These are phyloP conservation scores for Campylomormyrus numenius DNA, from an alignment of 2,113 vertebrate species.

Conservation along the genomic window DNA sequence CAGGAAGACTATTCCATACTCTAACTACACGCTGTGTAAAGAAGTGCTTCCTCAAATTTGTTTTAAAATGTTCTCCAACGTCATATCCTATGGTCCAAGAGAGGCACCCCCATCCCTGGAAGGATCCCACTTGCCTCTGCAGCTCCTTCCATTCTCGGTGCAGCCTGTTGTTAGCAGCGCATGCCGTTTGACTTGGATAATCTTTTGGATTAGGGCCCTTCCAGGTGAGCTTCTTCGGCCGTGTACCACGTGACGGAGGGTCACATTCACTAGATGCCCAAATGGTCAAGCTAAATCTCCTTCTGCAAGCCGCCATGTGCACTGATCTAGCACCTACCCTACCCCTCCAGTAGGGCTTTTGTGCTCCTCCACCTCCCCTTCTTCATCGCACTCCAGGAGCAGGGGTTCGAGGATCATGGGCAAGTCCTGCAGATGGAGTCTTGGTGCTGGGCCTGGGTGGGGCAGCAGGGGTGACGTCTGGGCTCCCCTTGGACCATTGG, in stretches of 20 bases:
- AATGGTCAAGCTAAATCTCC: background rate
- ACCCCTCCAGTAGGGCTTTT: background rate
- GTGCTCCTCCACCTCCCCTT: background rate
- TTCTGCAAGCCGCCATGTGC: background rate
- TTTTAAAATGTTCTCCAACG: too few species aligned
- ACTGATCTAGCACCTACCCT: background rate
- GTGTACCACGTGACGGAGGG: background rate
- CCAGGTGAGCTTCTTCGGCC: background rate
- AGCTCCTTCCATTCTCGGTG: background rate
- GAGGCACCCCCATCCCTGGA: background rate
- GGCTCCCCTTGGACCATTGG: background rate
- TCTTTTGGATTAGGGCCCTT: background rate
- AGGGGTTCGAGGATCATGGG: background rate
- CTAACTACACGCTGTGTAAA: too few species aligned
- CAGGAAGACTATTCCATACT: too few species aligned
- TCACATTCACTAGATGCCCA: background rate
- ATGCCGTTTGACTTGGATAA: background rate
- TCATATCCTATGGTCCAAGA: background rate
- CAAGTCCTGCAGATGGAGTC: background rate
- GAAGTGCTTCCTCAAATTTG: too few species aligned
- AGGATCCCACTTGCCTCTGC: background rate
- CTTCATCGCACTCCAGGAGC: background rate
- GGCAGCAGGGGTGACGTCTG: background rate
- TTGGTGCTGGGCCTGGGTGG: background rate
- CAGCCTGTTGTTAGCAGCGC: background rate